A percentile compares a stretch with the other conserved stretches of the same genome.
Evolutionary conservation across 2,797 vertebrate genomes (phyloP).

Genomic region (Alcedo atthis): DNA sequence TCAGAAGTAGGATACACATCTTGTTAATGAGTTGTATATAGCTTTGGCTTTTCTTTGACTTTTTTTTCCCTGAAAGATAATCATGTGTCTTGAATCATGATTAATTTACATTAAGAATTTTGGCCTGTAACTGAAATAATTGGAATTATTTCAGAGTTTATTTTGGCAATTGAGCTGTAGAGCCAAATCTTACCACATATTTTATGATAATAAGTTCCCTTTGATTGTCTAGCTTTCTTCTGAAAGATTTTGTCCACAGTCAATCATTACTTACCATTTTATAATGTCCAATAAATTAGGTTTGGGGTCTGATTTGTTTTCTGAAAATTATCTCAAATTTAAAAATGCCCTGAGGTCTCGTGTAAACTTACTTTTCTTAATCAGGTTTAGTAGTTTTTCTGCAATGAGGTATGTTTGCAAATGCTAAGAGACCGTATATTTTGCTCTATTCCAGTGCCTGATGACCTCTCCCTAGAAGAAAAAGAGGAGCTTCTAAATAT

Average conservation of each 20-base stretch:
- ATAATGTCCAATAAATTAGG: background rate
- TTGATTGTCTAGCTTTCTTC: background rate
- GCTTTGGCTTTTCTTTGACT: background rate
- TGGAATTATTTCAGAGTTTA: background rate
- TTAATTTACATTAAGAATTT: background rate
- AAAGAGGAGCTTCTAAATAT: conserved; percentile 94
- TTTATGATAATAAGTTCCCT: background rate
- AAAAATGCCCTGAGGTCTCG: background rate
- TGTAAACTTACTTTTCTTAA: background rate
- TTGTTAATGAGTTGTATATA: background rate
- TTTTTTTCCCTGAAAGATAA: background rate
- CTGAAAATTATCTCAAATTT: background rate
- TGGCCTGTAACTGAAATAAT: background rate
- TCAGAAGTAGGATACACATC: background rate
- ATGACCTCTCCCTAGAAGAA: conserved; percentile 93
- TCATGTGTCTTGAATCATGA: background rate
- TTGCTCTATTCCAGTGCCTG: conserved; percentile 84
- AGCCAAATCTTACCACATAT: background rate
- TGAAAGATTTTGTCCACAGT: background rate
- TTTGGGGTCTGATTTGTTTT: background rate
- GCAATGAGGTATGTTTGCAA: background rate
- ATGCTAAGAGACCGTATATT: background rate
- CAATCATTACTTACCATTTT: background rate
- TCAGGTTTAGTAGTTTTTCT: background rate
- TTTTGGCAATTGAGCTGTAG: background rate